Base-by-base conservation (phyloP, 2,888 invertebrate species). In the Polia nebulosa region DNA sequence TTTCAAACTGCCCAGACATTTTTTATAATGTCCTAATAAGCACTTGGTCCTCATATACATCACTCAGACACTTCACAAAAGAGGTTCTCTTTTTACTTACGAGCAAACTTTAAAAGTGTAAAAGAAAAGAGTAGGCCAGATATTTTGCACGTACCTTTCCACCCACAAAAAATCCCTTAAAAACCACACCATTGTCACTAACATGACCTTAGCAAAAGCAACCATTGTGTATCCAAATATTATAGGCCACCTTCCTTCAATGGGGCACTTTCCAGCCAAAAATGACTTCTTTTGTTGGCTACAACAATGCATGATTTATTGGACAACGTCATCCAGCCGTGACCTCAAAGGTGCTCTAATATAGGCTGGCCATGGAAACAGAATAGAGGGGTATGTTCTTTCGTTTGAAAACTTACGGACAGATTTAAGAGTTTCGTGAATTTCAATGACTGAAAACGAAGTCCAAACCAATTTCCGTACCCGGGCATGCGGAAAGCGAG, bases 241-340 rank as follows among this genome's bases (percentile, higher is more conserved):
- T 88, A 87, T 84, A 85, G 87, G 85, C 76, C 82, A 81, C 76
- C 80, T 79, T 82, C 79, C 84, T 85, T 90, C 82, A 91, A 92
- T 88, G 83, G 86, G 87, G 87, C 91, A 93, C 93, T 94, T 92
- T 93, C 88, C 89, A 88, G 82, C 89, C 88, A 91, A 93, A 94
- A 93, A 91, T 93, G 93, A 93, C 94, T 94, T 94, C 94, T 93
- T 91, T 95, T 95, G 95, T 94, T 83, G 87, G 72, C 78, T 61
- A 78, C 89, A 92, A 95, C 94, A 94, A 95, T 92, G 89, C 91
- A 91, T 94, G 94, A 95, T 94, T 94, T 93, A 93, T 83, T 73
- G 82, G 82, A 64, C 82, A 72, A 68, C 87, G 81, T 78, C 82
- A 80, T 85, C 78, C 58, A 78, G 74, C 78, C 79, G 66, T 84